Evolutionary conservation across 1,140 invertebrate genomes (phyloP), one percentile per base, ranked within the genome.

Genomic region (Brachystomella parvula): DNA sequence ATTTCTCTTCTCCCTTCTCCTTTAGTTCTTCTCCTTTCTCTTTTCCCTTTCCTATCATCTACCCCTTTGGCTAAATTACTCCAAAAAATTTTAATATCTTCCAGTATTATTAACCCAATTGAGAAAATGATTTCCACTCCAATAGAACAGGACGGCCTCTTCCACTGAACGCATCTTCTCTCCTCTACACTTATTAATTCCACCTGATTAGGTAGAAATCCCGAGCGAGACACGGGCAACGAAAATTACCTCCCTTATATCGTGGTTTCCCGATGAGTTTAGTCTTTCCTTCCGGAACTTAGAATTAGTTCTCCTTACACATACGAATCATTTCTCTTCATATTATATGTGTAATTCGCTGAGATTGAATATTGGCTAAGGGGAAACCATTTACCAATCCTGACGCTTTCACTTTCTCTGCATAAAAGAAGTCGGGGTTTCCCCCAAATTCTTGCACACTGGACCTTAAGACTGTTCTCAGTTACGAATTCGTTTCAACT

Each of bases 1-100:
- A 53, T 53, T 26, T 53, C 24, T 24, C 21, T 53, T 6, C 6
- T 15, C 49, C 49, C 24, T 15, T 39, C 35, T 39, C 49, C 49
- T 53, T 53, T 53, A 17, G 49, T 53, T 53, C 49, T 53, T 53
- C 49, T 53, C n/a, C n/a, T n/a, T n/a, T n/a, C n/a, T n/a, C n/a
- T n/a, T n/a, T n/a, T n/a, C n/a, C n/a, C n/a, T n/a, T n/a, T n/a
- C 49, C 49, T 24, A 53, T 53, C 49, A 53, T 19, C 15, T 24
- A 26, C 39, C 35, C 65, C 57, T 47, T 19, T 28, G 53, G 60
- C 39, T 12, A 66, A 66, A 66, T 66, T 61, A 35, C 26, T 57
- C 64, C n/a, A 66, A 65, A 66, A n/a, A 35, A 66, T 62, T 66
- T 66, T 66, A 66, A 66, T 66, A 66, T 47, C 39, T 63, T 24